Percentiles rank a stretch among this genome's conserved stretches.
phyloP scores from a whole-genome alignment of 37 sponge, comb jelly and placozoan species.

The Mnemiopsis leidyi region DNA sequence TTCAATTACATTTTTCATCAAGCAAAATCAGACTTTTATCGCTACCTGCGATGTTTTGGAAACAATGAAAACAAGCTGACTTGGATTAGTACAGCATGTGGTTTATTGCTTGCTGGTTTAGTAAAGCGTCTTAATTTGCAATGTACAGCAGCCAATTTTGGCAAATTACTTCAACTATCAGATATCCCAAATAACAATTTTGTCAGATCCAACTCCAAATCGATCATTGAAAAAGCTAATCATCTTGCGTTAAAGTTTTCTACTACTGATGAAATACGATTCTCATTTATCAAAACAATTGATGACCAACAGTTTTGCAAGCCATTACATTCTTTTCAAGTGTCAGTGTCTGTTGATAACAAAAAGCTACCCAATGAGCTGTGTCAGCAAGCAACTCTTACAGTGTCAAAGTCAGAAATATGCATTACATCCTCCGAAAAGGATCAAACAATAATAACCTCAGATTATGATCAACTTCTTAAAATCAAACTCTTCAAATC shows the following conservation, averaged over 20 bases:
- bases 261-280: neutral
- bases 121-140: neutral
- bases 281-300: neutral
- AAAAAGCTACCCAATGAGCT: neutral
- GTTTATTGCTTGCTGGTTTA: neutral
- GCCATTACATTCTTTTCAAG: neutral
- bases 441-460: neutral
- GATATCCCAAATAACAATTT: neutral
- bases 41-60: neutral
- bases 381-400: neutral
- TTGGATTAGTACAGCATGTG: slow-evolving; percentile 18
- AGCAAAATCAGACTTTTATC: neutral
- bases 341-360: neutral
- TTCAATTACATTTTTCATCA: slow-evolving; percentile 64
- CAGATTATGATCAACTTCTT: neutral
- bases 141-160: neutral
- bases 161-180: neutral
- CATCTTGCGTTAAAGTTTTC: neutral
- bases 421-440: neutral
- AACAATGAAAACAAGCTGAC: neutral
- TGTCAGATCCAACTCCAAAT: neutral
- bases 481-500: neutral
- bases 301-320: neutral
- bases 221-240: neutral
- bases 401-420: neutral